Conservation (phyloP, 92 coral and sea anemone genomes). For the Actinostola sp. region DNA sequence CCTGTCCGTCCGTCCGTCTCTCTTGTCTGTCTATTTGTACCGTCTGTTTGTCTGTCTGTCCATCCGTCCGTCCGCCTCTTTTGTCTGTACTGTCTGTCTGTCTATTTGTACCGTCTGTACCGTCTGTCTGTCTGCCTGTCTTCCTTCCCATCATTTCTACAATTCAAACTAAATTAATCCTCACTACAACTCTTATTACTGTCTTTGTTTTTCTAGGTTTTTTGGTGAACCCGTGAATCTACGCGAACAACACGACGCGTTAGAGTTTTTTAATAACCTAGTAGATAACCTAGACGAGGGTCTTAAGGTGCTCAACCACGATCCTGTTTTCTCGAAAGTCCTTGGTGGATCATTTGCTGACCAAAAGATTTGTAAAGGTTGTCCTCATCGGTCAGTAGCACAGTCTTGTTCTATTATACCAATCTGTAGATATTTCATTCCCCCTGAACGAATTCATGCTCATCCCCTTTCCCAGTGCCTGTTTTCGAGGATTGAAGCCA, state of each 20-base stretch:
- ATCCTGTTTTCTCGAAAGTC: conserved; percentile 82
- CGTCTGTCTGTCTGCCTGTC: background rate
- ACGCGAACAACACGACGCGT: conserved; percentile 98
- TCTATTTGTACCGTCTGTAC: background rate
- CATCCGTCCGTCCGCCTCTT: background rate
- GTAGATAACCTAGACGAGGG: conserved; percentile 97
- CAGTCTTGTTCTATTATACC: background rate
- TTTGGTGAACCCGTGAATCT: conserved; percentile 97
- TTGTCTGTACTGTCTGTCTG: background rate
- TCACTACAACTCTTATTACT: background rate
- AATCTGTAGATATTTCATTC: too few relatives aligned
- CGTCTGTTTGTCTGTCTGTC: conserved; percentile 18
- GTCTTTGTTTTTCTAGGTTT: conserved; percentile 44
- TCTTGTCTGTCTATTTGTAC: too few relatives aligned
- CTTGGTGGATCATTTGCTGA: conserved; percentile 98
- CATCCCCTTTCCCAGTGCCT: too few relatives aligned
- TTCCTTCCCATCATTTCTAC: too few relatives aligned
- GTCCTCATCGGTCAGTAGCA: conserved; percentile 86
- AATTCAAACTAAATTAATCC: background rate
- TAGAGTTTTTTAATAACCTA: conserved; percentile 97
- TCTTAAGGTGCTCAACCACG: conserved; percentile 69
- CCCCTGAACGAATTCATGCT: too few relatives aligned
- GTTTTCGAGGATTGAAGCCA: too few relatives aligned
- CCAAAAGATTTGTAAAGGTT: conserved; percentile 97
- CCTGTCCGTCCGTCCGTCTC: background rate